A percentile compares a stretch with the other conserved stretches of the same genome.
These are phyloP conservation scores for Seriola quinqueradiata DNA, from an alignment of 2,113 vertebrate species.

Conservation along the genomic window DNA sequence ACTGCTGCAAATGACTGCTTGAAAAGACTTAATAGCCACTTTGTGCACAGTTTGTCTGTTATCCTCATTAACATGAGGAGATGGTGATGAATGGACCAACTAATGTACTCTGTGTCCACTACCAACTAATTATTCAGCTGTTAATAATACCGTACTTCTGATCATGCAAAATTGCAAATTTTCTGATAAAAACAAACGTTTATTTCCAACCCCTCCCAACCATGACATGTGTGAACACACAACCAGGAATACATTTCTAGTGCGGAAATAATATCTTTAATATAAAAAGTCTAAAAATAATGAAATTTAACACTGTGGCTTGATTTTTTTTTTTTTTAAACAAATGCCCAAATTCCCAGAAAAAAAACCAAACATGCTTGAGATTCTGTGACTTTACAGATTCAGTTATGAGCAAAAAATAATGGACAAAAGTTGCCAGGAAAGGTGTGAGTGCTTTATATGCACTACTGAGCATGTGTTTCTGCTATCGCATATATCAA, in stretches of 20 bases:
- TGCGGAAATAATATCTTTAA: not conserved
- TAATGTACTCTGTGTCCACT: no score
- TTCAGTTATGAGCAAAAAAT: not conserved
- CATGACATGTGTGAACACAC: not conserved
- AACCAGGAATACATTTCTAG: not conserved
- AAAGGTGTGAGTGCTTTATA: not conserved
- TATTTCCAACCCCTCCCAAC: no score
- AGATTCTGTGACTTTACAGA: not conserved
- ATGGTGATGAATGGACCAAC: no score
- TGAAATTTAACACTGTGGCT: not conserved
- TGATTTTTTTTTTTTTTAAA: no score
- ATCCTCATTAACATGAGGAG: no score
- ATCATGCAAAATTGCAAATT: no score
- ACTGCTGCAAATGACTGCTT: not conserved
- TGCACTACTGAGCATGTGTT: not conserved
- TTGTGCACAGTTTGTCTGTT: not conserved
- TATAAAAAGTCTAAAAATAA: not conserved
- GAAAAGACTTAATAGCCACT: not conserved
- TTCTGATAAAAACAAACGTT: no score
- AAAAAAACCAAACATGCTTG: no score
- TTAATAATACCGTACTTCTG: no score
- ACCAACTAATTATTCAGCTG: no score
- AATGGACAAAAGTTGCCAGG: not conserved
- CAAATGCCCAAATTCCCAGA: no score
- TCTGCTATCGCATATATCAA: not conserved